Percentiles rank a stretch among this genome's conserved stretches.
Conservation (phyloP, 2,797 vertebrate species). For the Syndactyla subalaris region DNA sequence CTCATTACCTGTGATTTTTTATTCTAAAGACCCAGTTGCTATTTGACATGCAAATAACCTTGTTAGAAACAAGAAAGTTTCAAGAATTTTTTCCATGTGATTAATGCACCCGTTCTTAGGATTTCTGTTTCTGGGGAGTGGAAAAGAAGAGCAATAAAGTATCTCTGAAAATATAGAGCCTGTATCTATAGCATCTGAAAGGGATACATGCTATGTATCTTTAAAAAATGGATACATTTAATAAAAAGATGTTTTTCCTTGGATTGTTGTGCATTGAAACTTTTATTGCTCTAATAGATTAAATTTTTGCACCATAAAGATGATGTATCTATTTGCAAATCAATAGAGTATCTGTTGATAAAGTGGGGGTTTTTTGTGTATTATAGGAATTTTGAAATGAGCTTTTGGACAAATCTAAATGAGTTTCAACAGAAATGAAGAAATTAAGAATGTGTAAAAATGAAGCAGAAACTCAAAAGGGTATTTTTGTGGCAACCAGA, state of each 20-base stretch:
- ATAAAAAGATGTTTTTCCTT: background rate
- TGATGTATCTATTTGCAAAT: background rate
- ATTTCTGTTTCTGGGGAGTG: background rate
- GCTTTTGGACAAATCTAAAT: constrained; percentile 40
- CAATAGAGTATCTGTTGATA: background rate
- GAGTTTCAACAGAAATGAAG: constrained; percentile 50
- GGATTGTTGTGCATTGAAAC: background rate
- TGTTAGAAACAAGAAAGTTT: background rate
- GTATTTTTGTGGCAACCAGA: constrained; percentile 29
- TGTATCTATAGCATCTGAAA: background rate
- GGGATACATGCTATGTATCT: background rate
- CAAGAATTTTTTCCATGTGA: background rate
- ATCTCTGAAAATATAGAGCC: background rate
- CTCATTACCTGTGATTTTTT: background rate
- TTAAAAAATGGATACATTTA: background rate
- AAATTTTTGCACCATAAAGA: background rate
- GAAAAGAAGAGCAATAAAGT: background rate
- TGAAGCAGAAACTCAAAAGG: constrained; percentile 19
- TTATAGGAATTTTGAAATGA: constrained; percentile 55
- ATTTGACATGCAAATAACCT: background rate
- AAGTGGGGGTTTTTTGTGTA: background rate
- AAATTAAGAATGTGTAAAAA: background rate
- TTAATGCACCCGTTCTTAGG: background rate
- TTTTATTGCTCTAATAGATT: background rate
- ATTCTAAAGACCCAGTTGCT: background rate